Base-by-base conservation (phyloP, 2,113 vertebrate species). In the Ctenodactylus gundi region DNA sequence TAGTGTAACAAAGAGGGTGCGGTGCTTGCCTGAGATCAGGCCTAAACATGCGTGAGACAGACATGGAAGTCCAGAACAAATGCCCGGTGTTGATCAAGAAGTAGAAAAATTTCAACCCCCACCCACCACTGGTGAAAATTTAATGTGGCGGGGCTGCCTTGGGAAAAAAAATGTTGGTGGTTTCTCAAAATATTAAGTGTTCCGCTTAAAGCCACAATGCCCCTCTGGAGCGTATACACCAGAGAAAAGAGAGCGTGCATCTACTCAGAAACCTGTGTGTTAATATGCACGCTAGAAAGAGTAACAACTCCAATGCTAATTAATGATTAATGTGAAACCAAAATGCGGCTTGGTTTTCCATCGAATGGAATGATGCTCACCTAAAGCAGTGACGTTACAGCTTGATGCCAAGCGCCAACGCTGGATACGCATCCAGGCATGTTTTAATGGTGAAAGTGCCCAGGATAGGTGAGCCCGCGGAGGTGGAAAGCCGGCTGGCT, bases 21-120 rank as follows among this genome's bases (percentile, higher is more conserved):
- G 23, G 39, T 39, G 12, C 6, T 67, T 34, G 20, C 4, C 8
- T 27, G 13, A 67, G 21, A 17, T 10, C 14, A 34, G 25, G 58
- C 14, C 14, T 13, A 29, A 0, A 7, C 46, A 27, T 25, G 11
- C 21, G 12, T 0, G 13, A 58, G 11, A 23, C 0, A 14, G n/a
- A 31, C 57, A 6, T 5, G 0, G 5, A 51, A 36, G n/a, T n/a
- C 29, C 6, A 18, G 70, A 49, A 2, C 8, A 6, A 6, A 44
- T 0, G 21, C 1, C 46, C 15, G 0, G 2, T 4, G 13, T 5
- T 23, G 23, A 46, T 3, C 34, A 73, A 25, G 6, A 8, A 4
- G 8, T 29, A 23, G 20, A 4, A 46, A 14, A 21, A 27, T 21
- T 20, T 44, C 68, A 23, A 1, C 3, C 0, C 0, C 2, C 3